Conservation (phyloP, 2,113 vertebrate genomes). For the Cyprinus carpio region DNA sequence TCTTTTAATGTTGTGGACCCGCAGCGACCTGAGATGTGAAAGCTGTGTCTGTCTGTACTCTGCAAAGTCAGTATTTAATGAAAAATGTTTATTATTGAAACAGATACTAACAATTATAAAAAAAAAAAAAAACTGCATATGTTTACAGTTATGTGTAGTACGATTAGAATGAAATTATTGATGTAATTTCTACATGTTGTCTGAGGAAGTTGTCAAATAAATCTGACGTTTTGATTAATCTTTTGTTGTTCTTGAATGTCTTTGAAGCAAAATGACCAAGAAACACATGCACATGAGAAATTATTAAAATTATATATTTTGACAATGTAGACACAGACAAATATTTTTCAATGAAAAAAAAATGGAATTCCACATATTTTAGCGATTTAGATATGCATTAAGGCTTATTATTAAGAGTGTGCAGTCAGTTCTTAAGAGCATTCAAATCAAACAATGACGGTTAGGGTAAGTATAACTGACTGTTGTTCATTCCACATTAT, state of each 20-base stretch:
- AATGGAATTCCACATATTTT: neutral
- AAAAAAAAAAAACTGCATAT: conserved; percentile 11
- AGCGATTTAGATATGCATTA: neutral
- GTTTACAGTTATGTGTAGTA: conserved; percentile 62
- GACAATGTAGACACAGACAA: neutral
- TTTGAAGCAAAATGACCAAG: neutral
- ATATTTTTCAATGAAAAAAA: neutral
- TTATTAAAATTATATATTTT: neutral
- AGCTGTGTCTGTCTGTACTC: conserved; percentile 40
- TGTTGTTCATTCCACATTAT: conserved; percentile 7
- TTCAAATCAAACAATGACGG: neutral
- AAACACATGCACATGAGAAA: neutral
- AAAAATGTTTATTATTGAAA: conserved; percentile 53
- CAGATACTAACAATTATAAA: conserved; percentile 40
- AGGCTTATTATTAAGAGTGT: conserved; percentile 38
- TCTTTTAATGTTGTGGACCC: conserved; percentile 1
- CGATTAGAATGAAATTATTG: conserved; percentile 48
- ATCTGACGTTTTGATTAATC: conserved; percentile 60
- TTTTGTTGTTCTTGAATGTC: neutral
- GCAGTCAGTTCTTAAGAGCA: neutral
- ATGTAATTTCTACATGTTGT: conserved; percentile 66
- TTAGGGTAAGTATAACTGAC: neutral
- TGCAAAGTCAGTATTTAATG: conserved; percentile 57
- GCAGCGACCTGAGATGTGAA: neutral
- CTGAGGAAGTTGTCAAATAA: conserved; percentile 66